These are phyloP conservation scores for Salvator merianae DNA, from an alignment of 2,113 vertebrate species.

Conservation along the genomic window DNA sequence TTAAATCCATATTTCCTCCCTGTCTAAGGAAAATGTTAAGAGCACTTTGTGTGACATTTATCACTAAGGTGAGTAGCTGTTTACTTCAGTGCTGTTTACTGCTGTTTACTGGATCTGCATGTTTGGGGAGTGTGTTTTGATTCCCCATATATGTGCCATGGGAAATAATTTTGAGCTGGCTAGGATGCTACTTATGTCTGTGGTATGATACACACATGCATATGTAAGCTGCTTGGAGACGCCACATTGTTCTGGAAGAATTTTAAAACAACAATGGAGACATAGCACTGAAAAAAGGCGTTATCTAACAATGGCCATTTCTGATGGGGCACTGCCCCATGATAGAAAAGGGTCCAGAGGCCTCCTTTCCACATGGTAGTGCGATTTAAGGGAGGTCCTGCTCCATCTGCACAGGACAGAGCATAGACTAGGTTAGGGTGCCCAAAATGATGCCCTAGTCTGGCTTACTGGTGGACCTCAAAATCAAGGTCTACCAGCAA, in stretches of 20 bases:
- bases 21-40: slow-evolving; percentile 25
- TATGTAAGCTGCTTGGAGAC: not conserved
- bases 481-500: too few species aligned
- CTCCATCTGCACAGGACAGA: too few species aligned
- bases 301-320: too few species aligned
- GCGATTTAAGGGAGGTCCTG: too few species aligned
- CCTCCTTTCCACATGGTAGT: too few species aligned
- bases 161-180: not conserved
- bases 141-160: too few species aligned
- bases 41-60: slow-evolving; percentile 39
- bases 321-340: too few species aligned
- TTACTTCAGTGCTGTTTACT: not conserved
- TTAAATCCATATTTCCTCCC: slow-evolving; percentile 27
- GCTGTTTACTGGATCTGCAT: not conserved
- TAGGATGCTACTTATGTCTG: not conserved
- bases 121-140: rapidly evolving
- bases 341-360: too few species aligned
- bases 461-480: too few species aligned
- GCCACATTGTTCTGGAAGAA: not conserved
- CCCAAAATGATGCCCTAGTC: too few species aligned
- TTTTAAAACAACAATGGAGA: not conserved
- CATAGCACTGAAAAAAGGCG: not conserved
- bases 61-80: not conserved
- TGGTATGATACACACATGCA: not conserved
- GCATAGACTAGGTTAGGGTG: too few species aligned